Base-by-base conservation (phyloP, 2,113 vertebrate genomes). In the Candoia aspera region DNA sequence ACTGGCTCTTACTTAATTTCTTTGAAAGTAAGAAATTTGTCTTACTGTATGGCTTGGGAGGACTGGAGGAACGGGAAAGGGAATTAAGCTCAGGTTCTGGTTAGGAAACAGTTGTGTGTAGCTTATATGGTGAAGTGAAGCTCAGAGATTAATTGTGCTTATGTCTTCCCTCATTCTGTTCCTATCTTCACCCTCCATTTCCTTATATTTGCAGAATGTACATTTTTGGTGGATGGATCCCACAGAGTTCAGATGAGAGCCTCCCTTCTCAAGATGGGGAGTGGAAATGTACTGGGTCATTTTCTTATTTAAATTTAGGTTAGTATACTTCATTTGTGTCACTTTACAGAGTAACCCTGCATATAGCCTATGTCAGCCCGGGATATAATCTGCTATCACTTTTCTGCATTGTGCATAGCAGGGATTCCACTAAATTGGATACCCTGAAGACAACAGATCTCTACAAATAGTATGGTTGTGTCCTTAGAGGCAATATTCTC, bases 141-240 rank as follows among this genome's bases (percentile, higher is more conserved):
- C 55, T 84, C 91, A 79, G 57, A 92, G 91, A 89, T 95, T 57
- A 94, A 96, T 90, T 94, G 8, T 93, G 68, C 93, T 92, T 91
- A 88, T 86, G 84, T 90, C 84, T 93, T 88, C 23, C 6, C 37
- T 93, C 86, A 37, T 55, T 87, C 87, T 49, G 60, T 33, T 90
- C 37, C 94, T 21, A 2, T n/a, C 10, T 59, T 86, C 17, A 42
- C 55, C 12, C 21, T n/a, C 23, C n/a, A 12, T 58, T 10, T 42
- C 26, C 53, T 93, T 92, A 0, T 95, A 26, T 97, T 95, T 54
- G 97, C 94, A 99, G 99, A 98, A 99, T 99, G 99, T 99, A 98
- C 96, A 95, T 99, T 94, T 99, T 99, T 96, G 99, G 99, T 89
- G 99, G 99, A 94, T 99, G 99, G 99, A 97, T 99, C 96, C 98